phyloP scores from a whole-genome alignment of 2,797 vertebrate genomes.

The Propithecus perrieri region DNA sequence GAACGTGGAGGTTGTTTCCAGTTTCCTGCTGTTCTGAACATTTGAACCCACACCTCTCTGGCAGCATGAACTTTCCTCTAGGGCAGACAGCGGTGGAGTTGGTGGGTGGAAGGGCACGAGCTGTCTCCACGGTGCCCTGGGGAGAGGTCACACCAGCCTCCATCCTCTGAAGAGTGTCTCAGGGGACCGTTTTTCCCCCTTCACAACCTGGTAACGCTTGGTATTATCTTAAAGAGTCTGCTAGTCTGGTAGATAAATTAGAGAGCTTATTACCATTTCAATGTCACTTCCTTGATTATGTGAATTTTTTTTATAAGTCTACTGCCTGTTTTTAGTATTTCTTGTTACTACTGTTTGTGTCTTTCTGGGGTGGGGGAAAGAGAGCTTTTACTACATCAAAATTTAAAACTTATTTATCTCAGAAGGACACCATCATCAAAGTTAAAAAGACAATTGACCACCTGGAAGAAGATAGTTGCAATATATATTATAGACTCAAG shows the following conservation, averaged over 20 bases:
- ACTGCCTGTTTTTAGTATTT: not conserved
- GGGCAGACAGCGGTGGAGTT: not conserved
- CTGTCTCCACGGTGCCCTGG: not conserved
- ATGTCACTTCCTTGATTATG: not conserved
- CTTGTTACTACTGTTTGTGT: not conserved
- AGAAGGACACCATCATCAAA: not conserved
- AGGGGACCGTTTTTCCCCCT: not conserved
- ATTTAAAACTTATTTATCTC: not conserved
- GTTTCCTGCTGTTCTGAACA: rapidly evolving
- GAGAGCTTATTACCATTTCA: not conserved
- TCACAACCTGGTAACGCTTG: not conserved
- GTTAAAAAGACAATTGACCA: not conserved
- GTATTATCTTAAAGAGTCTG: not conserved
- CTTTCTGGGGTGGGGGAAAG: not conserved
- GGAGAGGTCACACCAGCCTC: not conserved
- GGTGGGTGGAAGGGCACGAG: too few relatives aligned
- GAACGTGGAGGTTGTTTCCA: not conserved
- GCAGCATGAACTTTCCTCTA: rapidly evolving
- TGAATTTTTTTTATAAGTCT: not conserved
- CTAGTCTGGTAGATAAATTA: not conserved
- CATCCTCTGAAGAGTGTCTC: not conserved
- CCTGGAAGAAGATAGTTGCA: not conserved
- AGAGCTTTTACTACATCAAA: not conserved
- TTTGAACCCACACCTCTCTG: not conserved
- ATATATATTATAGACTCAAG: not conserved